A percentile compares a stretch with the other conserved stretches of the same genome.
These are phyloP conservation scores for Eubasilissa splendida DNA, from an alignment of 2,888 invertebrate genomes.

Conservation along the genomic window DNA sequence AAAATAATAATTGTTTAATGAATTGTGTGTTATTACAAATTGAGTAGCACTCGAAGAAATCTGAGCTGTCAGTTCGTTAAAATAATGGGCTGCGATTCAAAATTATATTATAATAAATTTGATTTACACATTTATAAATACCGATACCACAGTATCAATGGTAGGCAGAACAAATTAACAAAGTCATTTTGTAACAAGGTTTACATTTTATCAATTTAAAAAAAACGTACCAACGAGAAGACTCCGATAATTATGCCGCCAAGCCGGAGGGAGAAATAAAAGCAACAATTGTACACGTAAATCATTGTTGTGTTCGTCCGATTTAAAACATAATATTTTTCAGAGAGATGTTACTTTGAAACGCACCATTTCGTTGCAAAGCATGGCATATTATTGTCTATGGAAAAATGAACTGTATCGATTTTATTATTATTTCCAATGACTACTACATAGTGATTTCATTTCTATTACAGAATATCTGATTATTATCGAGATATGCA, in stretches of 20 bases:
- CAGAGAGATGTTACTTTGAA: background rate
- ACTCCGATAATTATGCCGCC: slow-evolving; percentile 53
- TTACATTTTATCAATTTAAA: too few relatives aligned
- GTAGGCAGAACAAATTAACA: too few relatives aligned
- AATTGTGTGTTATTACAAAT: too few relatives aligned
- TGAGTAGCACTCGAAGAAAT: too few relatives aligned
- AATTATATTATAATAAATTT: too few relatives aligned
- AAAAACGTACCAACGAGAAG: slow-evolving; percentile 42
- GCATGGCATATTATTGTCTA: background rate
- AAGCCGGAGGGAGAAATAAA: slow-evolving; percentile 55
- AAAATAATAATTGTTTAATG: background rate
- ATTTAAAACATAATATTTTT: background rate
- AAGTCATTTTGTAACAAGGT: too few relatives aligned
- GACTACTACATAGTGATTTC: slow-evolving; percentile 6
- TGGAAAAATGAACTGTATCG: background rate
- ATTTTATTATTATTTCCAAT: slow-evolving; percentile 14
- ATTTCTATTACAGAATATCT: slow-evolving; percentile 8
- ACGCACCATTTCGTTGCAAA: background rate
- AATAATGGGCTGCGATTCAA: too few relatives aligned
- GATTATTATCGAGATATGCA: slow-evolving; percentile 19
- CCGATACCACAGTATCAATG: too few relatives aligned
- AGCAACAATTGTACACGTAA: slow-evolving; percentile 55
- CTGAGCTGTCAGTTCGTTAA: too few relatives aligned
- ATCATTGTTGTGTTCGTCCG: slow-evolving; percentile 39
- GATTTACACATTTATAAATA: too few relatives aligned